Evolutionary conservation across 2,113 vertebrate genomes (phyloP).

Genomic region (Podiceps cristatus): DNA sequence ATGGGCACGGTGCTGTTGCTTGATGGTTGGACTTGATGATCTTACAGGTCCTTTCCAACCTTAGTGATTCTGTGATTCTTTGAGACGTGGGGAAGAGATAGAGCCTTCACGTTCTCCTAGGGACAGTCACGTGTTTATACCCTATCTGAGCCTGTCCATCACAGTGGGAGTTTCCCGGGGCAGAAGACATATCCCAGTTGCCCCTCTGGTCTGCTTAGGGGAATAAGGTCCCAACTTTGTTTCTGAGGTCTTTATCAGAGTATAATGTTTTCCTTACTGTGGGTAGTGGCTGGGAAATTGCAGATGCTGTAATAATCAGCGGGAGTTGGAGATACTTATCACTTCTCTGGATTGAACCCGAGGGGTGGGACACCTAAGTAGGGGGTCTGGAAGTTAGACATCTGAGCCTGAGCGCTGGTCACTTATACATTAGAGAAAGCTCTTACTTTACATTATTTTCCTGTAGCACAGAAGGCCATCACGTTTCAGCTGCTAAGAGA

Average conservation of each 20-base stretch:
- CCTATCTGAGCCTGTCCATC: neutral
- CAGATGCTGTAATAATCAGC: neutral
- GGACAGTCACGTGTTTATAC: neutral
- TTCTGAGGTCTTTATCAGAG: neutral
- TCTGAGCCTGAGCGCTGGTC: neutral
- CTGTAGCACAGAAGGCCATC: neutral
- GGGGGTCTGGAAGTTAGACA: neutral
- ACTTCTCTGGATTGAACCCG: neutral
- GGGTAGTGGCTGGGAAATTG: neutral
- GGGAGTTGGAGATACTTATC: neutral
- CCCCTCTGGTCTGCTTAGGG: fast-evolving
- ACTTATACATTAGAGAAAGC: neutral
- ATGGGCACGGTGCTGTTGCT: too few relatives aligned
- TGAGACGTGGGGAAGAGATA: fast-evolving
- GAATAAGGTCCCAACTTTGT: neutral
- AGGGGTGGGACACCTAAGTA: neutral
- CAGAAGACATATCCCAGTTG: neutral
- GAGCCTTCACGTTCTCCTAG: neutral
- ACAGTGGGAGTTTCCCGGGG: neutral
- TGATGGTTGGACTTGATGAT: too few relatives aligned
- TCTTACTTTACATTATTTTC: neutral
- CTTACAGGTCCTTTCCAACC: too few relatives aligned
- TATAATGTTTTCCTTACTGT: neutral
- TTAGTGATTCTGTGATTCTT: too few relatives aligned
- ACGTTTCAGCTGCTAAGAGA: neutral